Conservation (phyloP, 2,113 vertebrate species). For the Grammomys surdaster region DNA sequence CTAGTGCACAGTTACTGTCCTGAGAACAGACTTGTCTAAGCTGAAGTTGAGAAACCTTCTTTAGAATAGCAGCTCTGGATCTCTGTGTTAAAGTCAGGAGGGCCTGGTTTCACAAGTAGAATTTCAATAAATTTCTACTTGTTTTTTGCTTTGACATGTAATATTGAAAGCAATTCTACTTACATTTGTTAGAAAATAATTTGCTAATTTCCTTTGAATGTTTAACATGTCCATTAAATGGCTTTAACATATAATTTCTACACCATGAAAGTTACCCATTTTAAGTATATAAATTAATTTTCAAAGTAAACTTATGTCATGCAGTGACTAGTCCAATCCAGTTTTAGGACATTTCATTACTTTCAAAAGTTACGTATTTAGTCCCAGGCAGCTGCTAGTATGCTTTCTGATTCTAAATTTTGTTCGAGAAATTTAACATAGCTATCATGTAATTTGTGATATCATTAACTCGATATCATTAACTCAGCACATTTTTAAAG, state of each 20-base stretch:
- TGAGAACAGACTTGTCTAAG: not conserved
- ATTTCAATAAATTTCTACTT: not conserved
- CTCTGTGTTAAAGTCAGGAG: not conserved
- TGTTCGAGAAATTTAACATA: constrained; percentile 22
- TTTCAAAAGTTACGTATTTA: not conserved
- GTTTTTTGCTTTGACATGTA: not conserved
- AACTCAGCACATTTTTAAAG: not conserved
- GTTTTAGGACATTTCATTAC: not conserved
- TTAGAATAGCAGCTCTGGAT: not conserved
- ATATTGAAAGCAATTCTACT: not conserved
- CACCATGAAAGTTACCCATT: not conserved
- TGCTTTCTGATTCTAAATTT: constrained; percentile 44
- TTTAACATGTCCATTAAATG: not conserved
- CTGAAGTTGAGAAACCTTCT: not conserved
- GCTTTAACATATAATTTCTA: not conserved
- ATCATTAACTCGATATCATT: constrained; percentile 22
- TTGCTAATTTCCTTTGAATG: not conserved
- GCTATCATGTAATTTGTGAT: not conserved
- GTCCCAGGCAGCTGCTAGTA: not conserved
- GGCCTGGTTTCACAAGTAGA: not conserved
- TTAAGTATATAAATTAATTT: not conserved
- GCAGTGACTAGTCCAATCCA: not conserved
- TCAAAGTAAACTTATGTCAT: constrained; percentile 34
- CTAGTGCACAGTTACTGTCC: not conserved
- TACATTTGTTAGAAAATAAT: not conserved